These are phyloP conservation scores for Catocala sponsa DNA, from an alignment of 2,888 invertebrate species.

Conservation along the genomic window DNA sequence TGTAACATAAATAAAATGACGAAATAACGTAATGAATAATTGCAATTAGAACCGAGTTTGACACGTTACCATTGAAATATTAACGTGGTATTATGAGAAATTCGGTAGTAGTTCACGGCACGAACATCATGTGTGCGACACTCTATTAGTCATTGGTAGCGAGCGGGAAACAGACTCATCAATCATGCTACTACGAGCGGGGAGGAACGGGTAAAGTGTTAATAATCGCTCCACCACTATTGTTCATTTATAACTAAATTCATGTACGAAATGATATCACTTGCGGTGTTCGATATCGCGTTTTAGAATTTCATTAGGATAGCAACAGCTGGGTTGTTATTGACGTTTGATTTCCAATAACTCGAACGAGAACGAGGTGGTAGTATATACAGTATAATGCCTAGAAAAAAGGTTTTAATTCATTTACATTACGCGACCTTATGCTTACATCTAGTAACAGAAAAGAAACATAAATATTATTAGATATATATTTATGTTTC, in stretches of 20 bases:
- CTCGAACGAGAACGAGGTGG: too few relatives aligned
- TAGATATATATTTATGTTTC: too few relatives aligned
- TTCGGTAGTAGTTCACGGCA: slow-evolving; percentile 56
- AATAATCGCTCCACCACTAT: slow-evolving; percentile 79
- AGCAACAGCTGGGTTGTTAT: too few relatives aligned
- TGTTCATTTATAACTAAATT: slow-evolving; percentile 71
- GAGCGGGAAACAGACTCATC: slow-evolving; percentile 65
- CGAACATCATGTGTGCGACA: slow-evolving; percentile 76
- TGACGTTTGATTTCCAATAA: too few relatives aligned
- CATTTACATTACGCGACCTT: too few relatives aligned
- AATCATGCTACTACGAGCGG: slow-evolving; percentile 69
- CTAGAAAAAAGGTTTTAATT: too few relatives aligned
- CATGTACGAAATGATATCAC: slow-evolving; percentile 43
- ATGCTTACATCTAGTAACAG: too few relatives aligned
- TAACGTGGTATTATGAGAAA: slow-evolving; percentile 42
- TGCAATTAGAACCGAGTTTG: slow-evolving; percentile 45
- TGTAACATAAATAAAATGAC: slow-evolving; percentile 7
- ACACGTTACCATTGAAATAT: slow-evolving; percentile 49
- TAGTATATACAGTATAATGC: too few relatives aligned
- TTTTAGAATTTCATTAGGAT: slow-evolving; percentile 4
- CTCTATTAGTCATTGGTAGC: slow-evolving; percentile 79
- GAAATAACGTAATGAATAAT: slow-evolving; percentile 19
- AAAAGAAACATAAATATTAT: too few relatives aligned
- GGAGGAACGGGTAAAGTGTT: slow-evolving; percentile 76
- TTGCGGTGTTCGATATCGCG: slow-evolving; percentile 20